Evolutionary conservation across 2,888 invertebrate genomes (phyloP).

Genomic region (Hylaea fasciaria): DNA sequence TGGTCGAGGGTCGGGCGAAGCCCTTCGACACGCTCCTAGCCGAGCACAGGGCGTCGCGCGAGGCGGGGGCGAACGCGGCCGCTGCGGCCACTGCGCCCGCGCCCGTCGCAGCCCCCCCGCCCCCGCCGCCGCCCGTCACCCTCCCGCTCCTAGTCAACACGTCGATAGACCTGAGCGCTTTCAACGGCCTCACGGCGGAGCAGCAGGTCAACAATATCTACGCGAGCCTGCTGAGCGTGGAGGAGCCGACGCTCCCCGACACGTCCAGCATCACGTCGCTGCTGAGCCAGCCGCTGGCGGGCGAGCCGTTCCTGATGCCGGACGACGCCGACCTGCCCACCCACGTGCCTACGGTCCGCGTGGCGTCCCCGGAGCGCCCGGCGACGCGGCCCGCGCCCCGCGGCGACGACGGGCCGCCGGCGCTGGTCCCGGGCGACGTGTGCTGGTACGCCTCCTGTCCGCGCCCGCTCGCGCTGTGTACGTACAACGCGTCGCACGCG

Average conservation of each 20-base stretch:
- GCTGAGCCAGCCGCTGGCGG: conserved; percentile 65
- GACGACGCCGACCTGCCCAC: conserved; percentile 56
- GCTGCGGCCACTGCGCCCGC: conserved; percentile 47
- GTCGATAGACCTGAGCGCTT: conserved; percentile 68
- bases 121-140: conserved; percentile 40
- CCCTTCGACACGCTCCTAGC: conserved; percentile 90
- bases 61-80: conserved; percentile 61
- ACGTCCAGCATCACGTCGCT: conserved; percentile 70
- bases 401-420: conserved; percentile 53
- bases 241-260: conserved; percentile 70
- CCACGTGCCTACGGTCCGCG: conserved; percentile 48
- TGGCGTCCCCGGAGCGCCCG: conserved; percentile 45
- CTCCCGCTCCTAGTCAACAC: conserved; percentile 71
- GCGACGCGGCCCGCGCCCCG: conserved; percentile 27
- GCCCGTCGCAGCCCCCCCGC: conserved; percentile 33
- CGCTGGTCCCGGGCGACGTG: conserved; percentile 68
- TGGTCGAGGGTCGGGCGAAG: conserved; percentile 89
- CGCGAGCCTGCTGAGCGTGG: conserved; percentile 68
- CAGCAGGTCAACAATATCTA: conserved; percentile 78
- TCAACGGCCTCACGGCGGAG: conserved; percentile 71
- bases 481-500: conserved; percentile 84
- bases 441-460: conserved; percentile 84
- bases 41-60: conserved; percentile 89
- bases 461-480: conserved; percentile 85
- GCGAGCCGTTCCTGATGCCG: conserved; percentile 64